Evolutionary conservation across 2,797 vertebrate species (phyloP).

Genomic region (Myioborus melanocephalus): DNA sequence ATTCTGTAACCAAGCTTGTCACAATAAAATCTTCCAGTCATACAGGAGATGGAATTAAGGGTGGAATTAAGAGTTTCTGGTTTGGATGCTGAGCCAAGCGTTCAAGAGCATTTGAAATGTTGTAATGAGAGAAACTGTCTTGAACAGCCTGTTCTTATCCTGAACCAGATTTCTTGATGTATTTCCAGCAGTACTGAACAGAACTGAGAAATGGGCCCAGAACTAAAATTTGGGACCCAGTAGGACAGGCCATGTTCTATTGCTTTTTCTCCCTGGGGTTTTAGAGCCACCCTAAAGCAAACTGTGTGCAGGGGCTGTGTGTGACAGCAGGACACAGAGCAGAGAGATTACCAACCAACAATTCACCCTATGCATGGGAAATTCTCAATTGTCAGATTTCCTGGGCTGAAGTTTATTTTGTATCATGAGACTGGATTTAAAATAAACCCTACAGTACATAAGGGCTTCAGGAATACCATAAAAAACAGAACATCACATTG

Average conservation of each 20-base stretch:
- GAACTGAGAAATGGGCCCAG: neutral
- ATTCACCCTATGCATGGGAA: neutral
- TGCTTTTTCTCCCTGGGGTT: neutral
- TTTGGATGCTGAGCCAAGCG: neutral
- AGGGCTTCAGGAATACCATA: neutral
- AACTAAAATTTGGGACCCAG: neutral
- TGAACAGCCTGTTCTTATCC: slow-evolving; percentile 10
- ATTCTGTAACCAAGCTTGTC: neutral
- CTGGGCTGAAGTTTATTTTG: neutral
- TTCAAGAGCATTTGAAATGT: neutral
- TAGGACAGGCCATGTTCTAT: neutral
- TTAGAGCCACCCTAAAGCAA: neutral
- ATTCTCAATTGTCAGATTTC: neutral
- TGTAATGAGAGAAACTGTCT: neutral
- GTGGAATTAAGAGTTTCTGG: neutral
- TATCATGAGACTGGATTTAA: neutral
- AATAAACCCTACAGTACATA: neutral
- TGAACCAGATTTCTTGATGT: neutral
- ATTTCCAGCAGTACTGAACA: neutral
- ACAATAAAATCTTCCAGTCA: neutral
- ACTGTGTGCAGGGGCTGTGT: neutral
- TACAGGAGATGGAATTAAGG: neutral
- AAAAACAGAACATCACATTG: neutral
- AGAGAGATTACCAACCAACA: neutral
- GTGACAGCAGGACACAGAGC: neutral